Evolutionary conservation across 2,888 invertebrate species (phyloP).

Genomic region (Drosophila mercatorum): DNA sequence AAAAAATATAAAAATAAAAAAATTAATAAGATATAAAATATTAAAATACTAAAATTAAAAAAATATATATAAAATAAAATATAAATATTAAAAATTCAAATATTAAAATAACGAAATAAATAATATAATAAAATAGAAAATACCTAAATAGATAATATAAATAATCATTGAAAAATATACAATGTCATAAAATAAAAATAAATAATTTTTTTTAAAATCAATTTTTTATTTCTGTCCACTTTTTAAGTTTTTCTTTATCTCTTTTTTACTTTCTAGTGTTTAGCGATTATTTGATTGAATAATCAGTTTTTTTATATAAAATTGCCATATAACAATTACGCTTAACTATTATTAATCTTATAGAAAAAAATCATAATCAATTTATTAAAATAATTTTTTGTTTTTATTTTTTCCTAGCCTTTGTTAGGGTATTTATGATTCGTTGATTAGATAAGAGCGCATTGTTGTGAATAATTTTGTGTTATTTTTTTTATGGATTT

Average conservation of each 20-base stretch:
- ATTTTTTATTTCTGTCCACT: not conserved
- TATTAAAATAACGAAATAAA: no score
- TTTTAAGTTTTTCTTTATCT: not conserved
- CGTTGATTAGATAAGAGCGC: not conserved
- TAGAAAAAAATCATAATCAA: not conserved
- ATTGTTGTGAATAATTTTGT: slow-evolving; percentile 16
- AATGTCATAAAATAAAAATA: no score
- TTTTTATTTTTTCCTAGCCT: not conserved
- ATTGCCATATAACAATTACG: not conserved
- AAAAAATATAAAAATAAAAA: no score
- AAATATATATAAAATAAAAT: no score
- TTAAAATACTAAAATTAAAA: no score
- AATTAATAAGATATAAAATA: no score
- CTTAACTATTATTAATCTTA: not conserved
- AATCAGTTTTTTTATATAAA: not conserved
- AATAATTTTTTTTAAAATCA: not conserved
- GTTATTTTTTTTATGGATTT: slow-evolving; percentile 53
- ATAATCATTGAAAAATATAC: no score
- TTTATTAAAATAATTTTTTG: not conserved
- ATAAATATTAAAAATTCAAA: no score
- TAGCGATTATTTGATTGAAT: not conserved
- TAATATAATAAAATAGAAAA: no score
- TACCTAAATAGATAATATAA: no score
- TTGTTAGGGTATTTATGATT: slow-evolving; percentile 34
- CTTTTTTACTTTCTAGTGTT: not conserved